Base-by-base conservation (phyloP, 1,140 invertebrate genomes). In the Aphelinus certus region DNA sequence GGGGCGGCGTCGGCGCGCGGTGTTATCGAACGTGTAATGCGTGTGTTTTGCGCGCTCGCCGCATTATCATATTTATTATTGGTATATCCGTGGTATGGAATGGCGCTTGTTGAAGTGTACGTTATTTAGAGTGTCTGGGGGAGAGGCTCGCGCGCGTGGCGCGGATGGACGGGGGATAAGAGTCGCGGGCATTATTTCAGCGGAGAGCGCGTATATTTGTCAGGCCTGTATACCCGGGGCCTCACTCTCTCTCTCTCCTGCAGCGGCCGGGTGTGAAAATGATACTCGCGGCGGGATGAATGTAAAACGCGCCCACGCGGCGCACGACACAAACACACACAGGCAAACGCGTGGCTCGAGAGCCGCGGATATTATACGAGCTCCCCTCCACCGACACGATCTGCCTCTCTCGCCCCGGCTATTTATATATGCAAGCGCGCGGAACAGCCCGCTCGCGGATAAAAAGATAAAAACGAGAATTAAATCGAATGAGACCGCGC, bases 311-410 rank as follows among this genome's bases (percentile, higher is more conserved):
- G 81, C 83, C 84, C 78, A 85, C 84, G 81, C 81, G 60, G 71
- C 0, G 77, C 79, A 78, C 78, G 77, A 83, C 79, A 83, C 79
- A 75, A 61, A 78, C 75, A 76, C 77, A 80, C 78, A 26, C 26
- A 26, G 26, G 26, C 26, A 26, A 26, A 26, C 26, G 26, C 26
- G 26, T 26, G 26, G 26, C 26, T 26, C 26, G 26, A 26, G 79
- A 78, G 76, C 80, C 80, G 82, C 76, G 81, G 79, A 83, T 84
- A 83, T 84, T 84, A 84, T 84, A 84, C 81, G 83, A 85, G 82
- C 79, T 82, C 81, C 26, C 26, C 26, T 26, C 26, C 0, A 26
- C 26, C 26, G 26, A 26, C 26, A 26, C 26, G 26, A 26, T 26
- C 26, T 26, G 26, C 26, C 26, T 26, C 26, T 26, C 26, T 0